Conservation (phyloP, 2,888 invertebrate species). For the Volucella inanis region DNA sequence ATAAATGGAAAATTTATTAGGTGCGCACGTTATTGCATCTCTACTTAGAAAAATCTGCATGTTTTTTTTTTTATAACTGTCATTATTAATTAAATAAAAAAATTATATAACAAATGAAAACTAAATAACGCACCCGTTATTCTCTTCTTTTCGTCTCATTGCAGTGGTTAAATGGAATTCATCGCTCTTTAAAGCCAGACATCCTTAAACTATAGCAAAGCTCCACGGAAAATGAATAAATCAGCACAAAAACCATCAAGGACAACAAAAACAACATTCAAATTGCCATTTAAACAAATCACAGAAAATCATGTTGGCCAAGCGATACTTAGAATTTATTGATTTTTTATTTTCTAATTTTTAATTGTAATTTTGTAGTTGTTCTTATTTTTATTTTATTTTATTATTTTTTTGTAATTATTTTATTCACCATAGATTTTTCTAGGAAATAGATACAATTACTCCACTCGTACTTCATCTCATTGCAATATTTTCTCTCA, state of each 20-base stretch:
- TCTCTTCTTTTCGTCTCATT: slow-evolving; percentile 46
- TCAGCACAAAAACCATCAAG: slow-evolving; percentile 12
- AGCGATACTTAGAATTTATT: slow-evolving; percentile 81
- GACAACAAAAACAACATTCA: slow-evolving; percentile 46
- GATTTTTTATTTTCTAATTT: slow-evolving; percentile 57
- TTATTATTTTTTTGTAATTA: slow-evolving; percentile 51
- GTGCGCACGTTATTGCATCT: slow-evolving; percentile 63
- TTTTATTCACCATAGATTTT: slow-evolving; percentile 58
- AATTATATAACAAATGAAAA: slow-evolving; percentile 9
- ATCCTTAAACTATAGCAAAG: slow-evolving; percentile 28
- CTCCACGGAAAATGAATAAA: slow-evolving; percentile 17
- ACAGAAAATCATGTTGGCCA: slow-evolving; percentile 53
- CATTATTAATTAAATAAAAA: slow-evolving; percentile 44
- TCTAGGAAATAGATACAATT: slow-evolving; percentile 38
- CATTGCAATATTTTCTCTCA: slow-evolving; percentile 55
- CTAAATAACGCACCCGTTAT: slow-evolving; percentile 61
- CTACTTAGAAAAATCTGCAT: slow-evolving; percentile 56
- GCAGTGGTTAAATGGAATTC: slow-evolving; percentile 82
- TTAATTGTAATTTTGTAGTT: slow-evolving; percentile 32
- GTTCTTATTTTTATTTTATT: slow-evolving; percentile 29
- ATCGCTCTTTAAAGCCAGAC: slow-evolving; percentile 71
- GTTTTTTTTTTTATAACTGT: slow-evolving; percentile 25
- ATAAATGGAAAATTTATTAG: background rate
- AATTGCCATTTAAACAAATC: slow-evolving; percentile 70
- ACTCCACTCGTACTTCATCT: slow-evolving; percentile 47